Evolutionary conservation across 1,140 invertebrate species (phyloP).

Genomic region (Drosophila mauritiana): DNA sequence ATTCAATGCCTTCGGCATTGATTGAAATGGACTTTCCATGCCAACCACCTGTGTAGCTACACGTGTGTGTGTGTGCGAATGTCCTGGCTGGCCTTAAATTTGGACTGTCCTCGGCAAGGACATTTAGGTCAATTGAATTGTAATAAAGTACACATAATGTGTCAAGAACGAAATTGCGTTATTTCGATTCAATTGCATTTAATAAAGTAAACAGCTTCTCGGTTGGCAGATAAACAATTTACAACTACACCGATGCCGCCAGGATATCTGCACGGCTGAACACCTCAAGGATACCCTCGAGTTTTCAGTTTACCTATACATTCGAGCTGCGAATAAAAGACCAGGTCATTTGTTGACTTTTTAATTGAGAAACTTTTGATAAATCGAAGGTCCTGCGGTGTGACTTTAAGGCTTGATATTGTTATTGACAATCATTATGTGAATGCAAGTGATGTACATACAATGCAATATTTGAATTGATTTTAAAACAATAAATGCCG

Average conservation of each 20-base stretch:
- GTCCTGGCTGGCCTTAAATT: constrained; percentile 24
- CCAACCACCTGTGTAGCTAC: constrained; percentile 9
- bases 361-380: not conserved
- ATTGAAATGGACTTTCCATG: constrained; percentile 54
- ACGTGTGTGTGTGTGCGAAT: constrained; percentile 2
- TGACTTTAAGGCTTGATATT: not conserved
- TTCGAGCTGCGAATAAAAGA: too few relatives aligned
- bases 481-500: not conserved
- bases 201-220: constrained; percentile 56
- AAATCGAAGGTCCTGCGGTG: not conserved
- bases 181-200: constrained; percentile 55
- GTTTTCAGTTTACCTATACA: not conserved
- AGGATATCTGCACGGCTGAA: constrained; percentile 20
- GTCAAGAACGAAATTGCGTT: constrained; percentile 39
- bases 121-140: constrained; percentile 69
- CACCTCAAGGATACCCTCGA: constrained; percentile 26
- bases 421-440: not conserved
- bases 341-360: too few relatives aligned
- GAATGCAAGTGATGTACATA: not conserved
- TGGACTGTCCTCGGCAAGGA: constrained; percentile 6
- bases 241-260: constrained; percentile 4
- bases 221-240: constrained; percentile 41
- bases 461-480: not conserved
- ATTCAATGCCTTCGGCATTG: constrained; percentile 49
- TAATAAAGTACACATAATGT: constrained; percentile 60